Conservation (phyloP, 2,797 vertebrate genomes). For the Scolopax bukidnonensis region DNA sequence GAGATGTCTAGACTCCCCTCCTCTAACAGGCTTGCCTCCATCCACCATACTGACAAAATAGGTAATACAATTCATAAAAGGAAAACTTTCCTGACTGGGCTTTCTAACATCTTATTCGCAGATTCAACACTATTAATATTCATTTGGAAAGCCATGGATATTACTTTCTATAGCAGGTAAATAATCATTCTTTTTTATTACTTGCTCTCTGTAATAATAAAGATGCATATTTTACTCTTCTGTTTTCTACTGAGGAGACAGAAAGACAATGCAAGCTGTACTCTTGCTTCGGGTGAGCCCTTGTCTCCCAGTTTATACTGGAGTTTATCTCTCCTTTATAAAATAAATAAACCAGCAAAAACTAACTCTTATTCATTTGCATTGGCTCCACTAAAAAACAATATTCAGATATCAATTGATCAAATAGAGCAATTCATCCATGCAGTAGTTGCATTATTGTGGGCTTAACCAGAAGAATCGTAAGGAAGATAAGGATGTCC, state of each 20-base stretch:
- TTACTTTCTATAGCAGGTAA: slow-evolving; percentile 32
- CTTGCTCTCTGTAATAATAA: slow-evolving; percentile 1
- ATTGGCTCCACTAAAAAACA: neutral
- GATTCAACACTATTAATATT: slow-evolving; percentile 36
- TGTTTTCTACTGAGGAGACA: slow-evolving; percentile 10
- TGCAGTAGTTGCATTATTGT: neutral
- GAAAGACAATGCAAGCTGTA: neutral
- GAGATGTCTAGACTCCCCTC: neutral
- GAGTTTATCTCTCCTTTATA: neutral
- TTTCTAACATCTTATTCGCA: slow-evolving; percentile 32
- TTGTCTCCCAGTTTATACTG: neutral
- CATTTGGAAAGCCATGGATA: slow-evolving; percentile 26
- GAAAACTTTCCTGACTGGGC: neutral
- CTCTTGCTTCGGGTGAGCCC: neutral
- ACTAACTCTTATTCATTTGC: neutral
- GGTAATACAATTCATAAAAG: neutral
- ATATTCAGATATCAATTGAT: slow-evolving; percentile 26
- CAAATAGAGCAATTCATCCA: neutral
- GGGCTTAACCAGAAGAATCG: neutral
- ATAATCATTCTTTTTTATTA: slow-evolving; percentile 43
- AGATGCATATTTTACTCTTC: slow-evolving; percentile 9
- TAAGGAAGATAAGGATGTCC: neutral
- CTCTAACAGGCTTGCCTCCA: neutral
- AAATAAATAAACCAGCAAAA: slow-evolving; percentile 11
- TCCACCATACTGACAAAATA: neutral